These are phyloP conservation scores for Chionoecetes opilio DNA, from an alignment of 1,140 invertebrate species.

Conservation along the genomic window DNA sequence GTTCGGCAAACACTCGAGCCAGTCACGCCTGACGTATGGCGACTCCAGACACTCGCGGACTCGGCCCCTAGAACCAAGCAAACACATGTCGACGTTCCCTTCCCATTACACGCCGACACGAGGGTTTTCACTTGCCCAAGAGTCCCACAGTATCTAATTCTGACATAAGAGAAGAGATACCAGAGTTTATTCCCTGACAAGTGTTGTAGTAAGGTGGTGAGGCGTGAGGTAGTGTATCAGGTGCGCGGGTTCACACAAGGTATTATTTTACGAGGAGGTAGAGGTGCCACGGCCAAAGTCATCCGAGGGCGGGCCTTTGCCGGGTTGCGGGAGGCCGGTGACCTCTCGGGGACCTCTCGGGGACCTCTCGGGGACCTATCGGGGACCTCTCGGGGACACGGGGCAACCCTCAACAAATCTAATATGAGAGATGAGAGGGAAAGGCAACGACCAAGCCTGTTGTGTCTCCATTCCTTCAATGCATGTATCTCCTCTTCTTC, in stretches of 20 bases:
- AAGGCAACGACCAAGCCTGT: neutral
- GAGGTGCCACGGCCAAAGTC: neutral
- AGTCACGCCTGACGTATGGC: slow-evolving; percentile 16
- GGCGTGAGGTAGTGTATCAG: neutral
- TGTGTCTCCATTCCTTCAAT: neutral
- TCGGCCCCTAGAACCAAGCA: slow-evolving; percentile 12
- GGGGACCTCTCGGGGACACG: neutral
- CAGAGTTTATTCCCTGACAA: neutral
- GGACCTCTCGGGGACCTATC: neutral
- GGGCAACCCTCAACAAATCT: neutral
- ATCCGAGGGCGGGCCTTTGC: neutral
- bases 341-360: neutral
- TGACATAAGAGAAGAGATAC: neutral
- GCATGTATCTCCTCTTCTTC: no score
- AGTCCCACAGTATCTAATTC: neutral
- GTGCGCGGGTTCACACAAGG: neutral
- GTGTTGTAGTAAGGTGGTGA: neutral
- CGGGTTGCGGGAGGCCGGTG: neutral
- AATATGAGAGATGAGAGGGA: neutral
- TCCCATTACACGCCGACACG: neutral
- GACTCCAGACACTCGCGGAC: neutral
- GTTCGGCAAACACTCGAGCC: neutral
- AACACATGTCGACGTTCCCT: neutral
- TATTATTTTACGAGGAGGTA: neutral
- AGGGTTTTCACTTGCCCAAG: neutral